Conservation (phyloP, 2,888 invertebrate genomes). For the Lepidochrysops patricia region DNA sequence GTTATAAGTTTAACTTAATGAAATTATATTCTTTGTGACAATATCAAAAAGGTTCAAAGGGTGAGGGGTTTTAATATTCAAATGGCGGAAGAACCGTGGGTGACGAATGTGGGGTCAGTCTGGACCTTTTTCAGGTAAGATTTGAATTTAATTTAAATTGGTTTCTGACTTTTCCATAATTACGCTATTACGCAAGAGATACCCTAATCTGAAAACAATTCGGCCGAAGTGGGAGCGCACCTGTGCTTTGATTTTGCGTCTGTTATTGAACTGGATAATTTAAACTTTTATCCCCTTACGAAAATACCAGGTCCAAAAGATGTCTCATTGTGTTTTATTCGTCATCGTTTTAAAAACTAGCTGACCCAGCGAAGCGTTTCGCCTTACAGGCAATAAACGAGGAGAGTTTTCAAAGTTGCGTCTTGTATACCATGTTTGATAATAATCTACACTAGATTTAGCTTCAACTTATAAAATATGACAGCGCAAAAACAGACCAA, state of each 20-base stretch:
- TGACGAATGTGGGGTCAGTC: not conserved
- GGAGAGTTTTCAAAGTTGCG: too few relatives aligned
- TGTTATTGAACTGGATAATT: too few relatives aligned
- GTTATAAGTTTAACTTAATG: not conserved
- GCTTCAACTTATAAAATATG: too few relatives aligned
- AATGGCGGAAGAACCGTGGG: constrained; percentile 32
- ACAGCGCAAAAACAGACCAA: too few relatives aligned
- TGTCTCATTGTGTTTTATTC: too few relatives aligned
- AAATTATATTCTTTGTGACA: constrained; percentile 6
- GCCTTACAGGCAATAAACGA: too few relatives aligned
- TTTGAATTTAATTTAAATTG: constrained; percentile 5
- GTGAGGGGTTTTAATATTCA: constrained; percentile 54
- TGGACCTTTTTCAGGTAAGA: constrained; percentile 8
- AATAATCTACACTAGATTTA: too few relatives aligned
- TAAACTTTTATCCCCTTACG: too few relatives aligned
- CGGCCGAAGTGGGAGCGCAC: not conserved
- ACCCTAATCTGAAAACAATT: constrained; percentile 1
- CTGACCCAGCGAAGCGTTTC: too few relatives aligned
- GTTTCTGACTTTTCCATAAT: not conserved
- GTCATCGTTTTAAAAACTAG: too few relatives aligned
- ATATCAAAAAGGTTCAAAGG: constrained; percentile 10
- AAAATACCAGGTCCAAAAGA: too few relatives aligned
- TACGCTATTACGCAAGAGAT: not conserved
- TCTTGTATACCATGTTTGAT: too few relatives aligned
- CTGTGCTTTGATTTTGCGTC: not conserved